Evolutionary conservation across 2,113 vertebrate genomes (phyloP), one percentile per base, ranked within the genome.

Genomic region (Mesembrinibis cayennensis): DNA sequence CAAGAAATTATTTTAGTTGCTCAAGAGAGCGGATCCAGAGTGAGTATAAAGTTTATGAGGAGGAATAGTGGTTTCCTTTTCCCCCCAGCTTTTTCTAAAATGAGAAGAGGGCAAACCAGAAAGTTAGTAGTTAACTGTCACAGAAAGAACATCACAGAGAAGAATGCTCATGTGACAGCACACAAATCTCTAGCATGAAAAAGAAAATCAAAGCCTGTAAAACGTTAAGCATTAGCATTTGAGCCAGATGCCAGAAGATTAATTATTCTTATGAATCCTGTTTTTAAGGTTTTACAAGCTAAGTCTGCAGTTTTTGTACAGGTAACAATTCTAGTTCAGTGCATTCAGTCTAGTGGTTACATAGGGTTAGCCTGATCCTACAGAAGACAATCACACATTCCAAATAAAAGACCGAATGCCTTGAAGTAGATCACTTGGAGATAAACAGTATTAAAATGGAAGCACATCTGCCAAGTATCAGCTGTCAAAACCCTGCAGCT

Each of bases 381-480:
- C 61, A 36, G 22, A 79, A 88, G 42, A 86, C 79, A 90, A 53
- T 90, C 80, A 62, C 76, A 80, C 42, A 11, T 94, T 93, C 49
- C 80, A 71, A 90, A 90, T 79, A 95, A 95, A 94, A 96, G 95
- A 93, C 73, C 71, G 89, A 92, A 88, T 91, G 67, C 69, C 92
- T 95, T 82, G 84, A 95, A 97, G 87, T 94, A 94, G 89, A 96
- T 93, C 88, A 65, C 87, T 96, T 89, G 87, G 78, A 93, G 92
- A 95, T 87, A 95, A 95, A 86, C 92, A 58, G 82, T 89, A 82
- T 94, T 97, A 96, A 94, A 97, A 93, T 94, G 94, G 92, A 89
- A 95, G 73, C 82, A 92, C 97, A 96, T 97, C 87, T 97, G 96
- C 79, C 94, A 92, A 95, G 77, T 92, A 85, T 94, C 94, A 97